Evolutionary conservation across 2,113 vertebrate species (phyloP).

Genomic region (Oryzias celebensis): DNA sequence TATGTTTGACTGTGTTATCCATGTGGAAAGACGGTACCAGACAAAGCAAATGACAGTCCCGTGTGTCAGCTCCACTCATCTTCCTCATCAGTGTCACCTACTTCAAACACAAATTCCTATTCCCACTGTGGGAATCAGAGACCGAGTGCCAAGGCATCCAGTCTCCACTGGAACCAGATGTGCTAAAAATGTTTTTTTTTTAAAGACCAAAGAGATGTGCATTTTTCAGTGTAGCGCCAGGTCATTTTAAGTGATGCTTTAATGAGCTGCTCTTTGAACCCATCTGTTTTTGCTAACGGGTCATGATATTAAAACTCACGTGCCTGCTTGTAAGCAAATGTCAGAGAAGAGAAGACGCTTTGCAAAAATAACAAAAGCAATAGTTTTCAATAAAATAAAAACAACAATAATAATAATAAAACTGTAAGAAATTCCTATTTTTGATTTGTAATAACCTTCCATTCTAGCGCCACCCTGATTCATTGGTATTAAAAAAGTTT

Average conservation of each 20-base stretch:
- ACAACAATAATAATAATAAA: too few species aligned
- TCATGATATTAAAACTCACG: background rate
- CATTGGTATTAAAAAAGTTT: too few species aligned
- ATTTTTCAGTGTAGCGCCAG: constrained; percentile 28
- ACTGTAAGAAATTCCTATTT: too few species aligned
- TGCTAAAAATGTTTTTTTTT: constrained; percentile 47
- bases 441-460: too few species aligned
- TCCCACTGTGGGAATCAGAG: constrained; percentile 27
- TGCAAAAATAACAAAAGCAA: too few species aligned
- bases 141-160: constrained; percentile 21
- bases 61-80: constrained; percentile 52
- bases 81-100: constrained; percentile 37
- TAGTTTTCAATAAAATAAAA: too few species aligned
- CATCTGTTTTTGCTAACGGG: constrained; percentile 9
- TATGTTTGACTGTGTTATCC: constrained; percentile 21
- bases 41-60: constrained; percentile 46
- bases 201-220: constrained; percentile 15
- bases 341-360: background rate
- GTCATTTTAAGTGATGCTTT: constrained; percentile 31
- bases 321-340: background rate
- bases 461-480: too few species aligned
- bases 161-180: constrained; percentile 28
- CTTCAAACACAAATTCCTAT: constrained; percentile 20
- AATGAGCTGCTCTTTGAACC: constrained; percentile 11
- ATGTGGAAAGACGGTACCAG: constrained; percentile 40